Evolutionary conservation across 2,113 vertebrate genomes (phyloP), one percentile per base, ranked within the genome.

Genomic region (Anarrhichthys ocellatus): DNA sequence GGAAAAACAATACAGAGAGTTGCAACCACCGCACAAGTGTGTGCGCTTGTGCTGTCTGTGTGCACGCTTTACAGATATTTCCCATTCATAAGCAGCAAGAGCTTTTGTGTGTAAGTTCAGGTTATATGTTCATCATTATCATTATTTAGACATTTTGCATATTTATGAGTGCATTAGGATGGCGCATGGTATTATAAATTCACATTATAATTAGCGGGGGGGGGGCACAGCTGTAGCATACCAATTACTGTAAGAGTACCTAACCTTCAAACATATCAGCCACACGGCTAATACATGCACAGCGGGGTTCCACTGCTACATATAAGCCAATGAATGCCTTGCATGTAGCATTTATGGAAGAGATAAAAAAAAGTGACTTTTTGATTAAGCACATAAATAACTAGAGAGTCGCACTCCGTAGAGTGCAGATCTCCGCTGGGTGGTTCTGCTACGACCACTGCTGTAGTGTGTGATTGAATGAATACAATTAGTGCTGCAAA

Each of bases 261-360:
- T 78, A 76, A 75, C 81, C 78, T 71, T 83, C 76, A 87, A 29
- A 68, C 10, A 42, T 40, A 62, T 73, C 64, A 66, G 32, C 81
- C 58, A 73, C 22, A 81, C 1, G 2, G 71, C 42, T 67, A 73
- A 80, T 44, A 50, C 32, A 69, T 70, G 40, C 67, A 48, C 73
- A 52, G 67, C 48, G 0, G 38, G 70, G 54, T 71, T 75, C 66
- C 46, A 32, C 10, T 14, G 38, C 44, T 52, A 73, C 40, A 73
- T 67, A 68, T 17, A 56, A n/a, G 76, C 22, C 46, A 68, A 7
- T 7, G 20, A 71, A 50, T 40, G 62, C 29, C 63, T 59, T 72
- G 72, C 62, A 82, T 78, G 82, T 17, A 54, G 13, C 8, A 2
- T 75, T 73, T 14, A 32, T 56, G 11, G 5, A 18, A 15, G 6